These are phyloP conservation scores for Solea senegalensis DNA, from an alignment of 2,113 vertebrate genomes.

Conservation along the genomic window DNA sequence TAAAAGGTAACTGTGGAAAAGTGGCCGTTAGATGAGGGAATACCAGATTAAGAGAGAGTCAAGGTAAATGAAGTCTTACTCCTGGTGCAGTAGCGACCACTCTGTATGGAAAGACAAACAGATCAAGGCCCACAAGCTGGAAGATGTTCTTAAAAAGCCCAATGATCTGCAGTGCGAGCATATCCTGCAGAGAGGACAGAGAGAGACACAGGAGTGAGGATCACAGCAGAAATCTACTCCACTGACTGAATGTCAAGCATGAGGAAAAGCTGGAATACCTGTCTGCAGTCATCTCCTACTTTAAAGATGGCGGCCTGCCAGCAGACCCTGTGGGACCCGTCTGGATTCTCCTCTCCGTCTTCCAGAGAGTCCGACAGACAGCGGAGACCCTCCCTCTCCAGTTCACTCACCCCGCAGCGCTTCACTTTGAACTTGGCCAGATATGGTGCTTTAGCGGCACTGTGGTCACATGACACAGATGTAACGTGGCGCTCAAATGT, in stretches of 20 bases:
- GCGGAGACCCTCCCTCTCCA: slow-evolving; percentile 95
- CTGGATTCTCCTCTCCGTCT: slow-evolving; percentile 81
- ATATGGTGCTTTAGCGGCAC: slow-evolving; percentile 96
- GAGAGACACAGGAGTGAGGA: not conserved
- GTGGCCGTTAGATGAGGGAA: too few species aligned
- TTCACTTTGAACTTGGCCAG: slow-evolving; percentile 98
- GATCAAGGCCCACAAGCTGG: slow-evolving; percentile 95
- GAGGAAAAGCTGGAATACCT: slow-evolving; percentile 79
- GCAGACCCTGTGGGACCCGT: slow-evolving; percentile 83
- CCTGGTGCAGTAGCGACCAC: slow-evolving; percentile 97
- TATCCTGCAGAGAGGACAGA: slow-evolving; percentile 83
- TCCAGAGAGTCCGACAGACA: slow-evolving; percentile 87
- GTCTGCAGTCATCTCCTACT: slow-evolving; percentile 98
- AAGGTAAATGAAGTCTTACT: slow-evolving; percentile 76
- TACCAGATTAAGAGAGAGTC: not conserved
- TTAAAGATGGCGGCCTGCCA: slow-evolving; percentile 99
- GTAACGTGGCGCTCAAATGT: not conserved
- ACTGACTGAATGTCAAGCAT: not conserved
- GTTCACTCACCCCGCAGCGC: slow-evolving; percentile 94
- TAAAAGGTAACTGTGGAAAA: too few species aligned
- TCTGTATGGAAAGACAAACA: slow-evolving; percentile 97
- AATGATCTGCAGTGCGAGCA: slow-evolving; percentile 98
- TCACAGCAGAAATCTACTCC: not conserved
- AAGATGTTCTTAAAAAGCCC: slow-evolving; percentile 99
- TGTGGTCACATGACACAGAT: slow-evolving; percentile 50